Evolutionary conservation across 2,888 invertebrate genomes (phyloP).

Genomic region (Acanthacorydalis orientalis): DNA sequence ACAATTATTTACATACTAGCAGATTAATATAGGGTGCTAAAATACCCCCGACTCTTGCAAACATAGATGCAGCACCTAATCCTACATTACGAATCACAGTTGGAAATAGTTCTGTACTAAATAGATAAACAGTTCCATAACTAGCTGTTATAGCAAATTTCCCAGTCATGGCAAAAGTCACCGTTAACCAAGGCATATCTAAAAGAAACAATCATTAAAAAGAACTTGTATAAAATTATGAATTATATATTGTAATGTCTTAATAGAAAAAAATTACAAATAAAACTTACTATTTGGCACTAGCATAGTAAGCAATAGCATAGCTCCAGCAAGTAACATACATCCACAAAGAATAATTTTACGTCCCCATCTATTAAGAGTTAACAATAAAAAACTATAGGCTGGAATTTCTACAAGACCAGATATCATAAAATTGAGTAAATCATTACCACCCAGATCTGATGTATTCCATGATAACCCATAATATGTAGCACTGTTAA

Average conservation of each 20-base stretch:
- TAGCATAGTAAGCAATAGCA: conserved; percentile 37
- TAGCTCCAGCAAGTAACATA: conserved; percentile 43
- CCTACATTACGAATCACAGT: conserved; percentile 51
- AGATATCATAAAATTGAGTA: conserved; percentile 55
- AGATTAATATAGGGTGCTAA: conserved; percentile 41
- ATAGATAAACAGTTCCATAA: conserved; percentile 55
- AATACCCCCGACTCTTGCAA: conserved; percentile 43
- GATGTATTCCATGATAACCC: conserved; percentile 62
- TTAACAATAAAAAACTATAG: conserved; percentile 44
- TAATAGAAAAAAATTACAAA: no score
- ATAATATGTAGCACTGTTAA: conserved; percentile 61
- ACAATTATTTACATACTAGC: conserved; percentile 24
- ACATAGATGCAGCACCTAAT: conserved; percentile 43
- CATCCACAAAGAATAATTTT: conserved; percentile 50
- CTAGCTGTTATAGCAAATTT: conserved; percentile 57
- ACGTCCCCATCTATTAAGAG: conserved; percentile 52
- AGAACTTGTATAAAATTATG: no score
- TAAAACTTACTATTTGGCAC: conserved; percentile 35
- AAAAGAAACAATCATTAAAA: conserved; percentile 12
- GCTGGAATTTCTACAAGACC: conserved; percentile 65
- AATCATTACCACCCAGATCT: conserved; percentile 51
- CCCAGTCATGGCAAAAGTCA: conserved; percentile 49
- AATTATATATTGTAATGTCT: no score
- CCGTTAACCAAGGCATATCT: conserved; percentile 36
- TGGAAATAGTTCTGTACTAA: conserved; percentile 59